phyloP scores from a whole-genome alignment of 1,140 invertebrate genomes.

The Oppia nitens region DNA sequence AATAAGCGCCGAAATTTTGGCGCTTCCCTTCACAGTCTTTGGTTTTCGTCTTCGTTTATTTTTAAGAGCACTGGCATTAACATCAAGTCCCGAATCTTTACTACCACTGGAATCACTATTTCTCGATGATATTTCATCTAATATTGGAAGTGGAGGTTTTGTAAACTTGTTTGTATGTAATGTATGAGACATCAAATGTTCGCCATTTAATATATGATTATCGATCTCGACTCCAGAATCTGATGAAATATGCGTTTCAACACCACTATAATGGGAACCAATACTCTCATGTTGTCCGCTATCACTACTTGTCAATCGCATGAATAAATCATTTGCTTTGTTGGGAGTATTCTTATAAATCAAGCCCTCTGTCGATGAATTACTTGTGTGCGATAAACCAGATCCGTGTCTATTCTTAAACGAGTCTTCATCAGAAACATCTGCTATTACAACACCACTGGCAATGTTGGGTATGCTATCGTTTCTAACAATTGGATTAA shows the following conservation, averaged over 20 bases:
- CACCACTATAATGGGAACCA: not conserved
- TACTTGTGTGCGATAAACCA: not conserved
- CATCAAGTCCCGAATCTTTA: not conserved
- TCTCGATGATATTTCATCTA: not conserved
- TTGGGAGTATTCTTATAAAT: not conserved
- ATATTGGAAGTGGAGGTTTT: not conserved
- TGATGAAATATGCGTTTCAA: not conserved
- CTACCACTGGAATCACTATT: not conserved
- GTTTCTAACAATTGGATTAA: not conserved
- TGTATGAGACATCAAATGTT: not conserved
- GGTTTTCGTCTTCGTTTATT: not conserved
- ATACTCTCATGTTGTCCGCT: not conserved
- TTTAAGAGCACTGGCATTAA: not conserved
- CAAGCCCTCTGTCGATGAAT: not conserved
- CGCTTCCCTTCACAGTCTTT: not conserved
- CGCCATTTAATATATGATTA: not conserved
- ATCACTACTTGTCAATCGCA: not conserved
- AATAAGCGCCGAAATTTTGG: not conserved
- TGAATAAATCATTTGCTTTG: not conserved
- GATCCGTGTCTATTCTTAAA: not conserved
- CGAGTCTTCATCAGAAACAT: not conserved
- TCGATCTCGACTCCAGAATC: not conserved
- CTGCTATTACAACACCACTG: no score
- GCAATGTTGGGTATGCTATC: not conserved
- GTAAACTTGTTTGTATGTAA: not conserved